Evolutionary conservation across 2,888 invertebrate genomes (phyloP).

Genomic region (Lumbricus terrestris): DNA sequence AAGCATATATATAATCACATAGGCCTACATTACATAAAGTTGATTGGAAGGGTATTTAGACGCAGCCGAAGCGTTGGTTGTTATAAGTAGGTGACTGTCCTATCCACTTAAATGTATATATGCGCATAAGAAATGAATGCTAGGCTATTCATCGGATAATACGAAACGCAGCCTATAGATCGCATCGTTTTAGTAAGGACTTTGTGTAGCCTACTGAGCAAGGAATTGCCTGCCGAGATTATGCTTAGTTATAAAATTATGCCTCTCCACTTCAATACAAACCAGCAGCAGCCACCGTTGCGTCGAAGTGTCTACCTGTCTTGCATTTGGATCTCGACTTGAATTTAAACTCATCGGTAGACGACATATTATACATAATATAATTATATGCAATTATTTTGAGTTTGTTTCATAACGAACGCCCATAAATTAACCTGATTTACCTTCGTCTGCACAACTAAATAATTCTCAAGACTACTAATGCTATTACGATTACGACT

Average conservation of each 20-base stretch:
- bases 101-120: not conserved
- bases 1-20: too few relatives aligned
- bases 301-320: not conserved
- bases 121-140: not conserved
- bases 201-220: too few relatives aligned
- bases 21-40: too few relatives aligned
- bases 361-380: not conserved
- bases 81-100: not conserved
- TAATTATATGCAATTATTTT: too few relatives aligned
- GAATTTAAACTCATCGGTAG: not conserved
- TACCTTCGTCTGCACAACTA: not conserved
- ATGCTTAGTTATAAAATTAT: too few relatives aligned
- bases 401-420: too few relatives aligned
- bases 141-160: not conserved
- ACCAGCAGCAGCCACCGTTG: not conserved
- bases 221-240: too few relatives aligned
- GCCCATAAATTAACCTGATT: too few relatives aligned
- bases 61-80: not conserved
- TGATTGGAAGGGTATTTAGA: not conserved
- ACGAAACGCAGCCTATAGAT: too few relatives aligned
- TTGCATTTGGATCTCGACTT: not conserved
- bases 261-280: too few relatives aligned
- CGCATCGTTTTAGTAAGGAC: too few relatives aligned
- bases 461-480: not conserved
- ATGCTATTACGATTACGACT: not conserved